Conservation (phyloP, 2,888 invertebrate genomes). For the Acanthosepion pharaonis region DNA sequence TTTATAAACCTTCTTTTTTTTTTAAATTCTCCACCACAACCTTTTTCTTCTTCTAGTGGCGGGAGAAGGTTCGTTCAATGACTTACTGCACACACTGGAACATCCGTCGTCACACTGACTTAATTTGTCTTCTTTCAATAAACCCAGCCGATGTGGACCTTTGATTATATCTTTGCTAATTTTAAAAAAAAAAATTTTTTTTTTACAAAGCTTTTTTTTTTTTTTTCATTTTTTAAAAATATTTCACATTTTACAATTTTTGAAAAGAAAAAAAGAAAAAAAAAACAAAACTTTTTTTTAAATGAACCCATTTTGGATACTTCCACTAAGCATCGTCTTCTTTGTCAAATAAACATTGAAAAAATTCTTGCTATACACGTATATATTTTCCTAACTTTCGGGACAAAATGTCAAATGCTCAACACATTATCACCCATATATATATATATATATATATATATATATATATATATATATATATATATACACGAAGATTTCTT, state of each 20-base stretch:
- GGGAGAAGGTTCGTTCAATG: not conserved
- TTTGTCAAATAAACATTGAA: not conserved
- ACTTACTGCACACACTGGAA: not conserved
- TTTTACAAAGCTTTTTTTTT: not conserved
- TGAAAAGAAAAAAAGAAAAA: not conserved
- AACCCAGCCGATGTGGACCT: not conserved
- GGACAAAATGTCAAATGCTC: constrained; percentile 1
- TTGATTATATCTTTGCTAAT: not conserved
- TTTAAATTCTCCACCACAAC: not conserved
- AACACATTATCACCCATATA: not conserved
- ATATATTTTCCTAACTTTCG: not conserved
- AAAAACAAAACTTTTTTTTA: not conserved
- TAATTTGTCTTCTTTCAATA: not conserved
- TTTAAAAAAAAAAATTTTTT: not conserved
- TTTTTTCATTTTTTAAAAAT: not conserved
- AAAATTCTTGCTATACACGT: not conserved
- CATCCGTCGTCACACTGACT: constrained; percentile 33
- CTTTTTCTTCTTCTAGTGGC: not conserved
- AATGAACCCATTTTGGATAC: not conserved
- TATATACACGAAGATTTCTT: not conserved
- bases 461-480: no score
- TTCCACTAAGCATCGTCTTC: not conserved
- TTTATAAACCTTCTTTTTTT: not conserved
- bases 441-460: no score
- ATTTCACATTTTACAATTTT: constrained; percentile 4